Evolutionary conservation across 2,113 vertebrate genomes (phyloP).

Genomic region (Callocephalon fimbriatum): DNA sequence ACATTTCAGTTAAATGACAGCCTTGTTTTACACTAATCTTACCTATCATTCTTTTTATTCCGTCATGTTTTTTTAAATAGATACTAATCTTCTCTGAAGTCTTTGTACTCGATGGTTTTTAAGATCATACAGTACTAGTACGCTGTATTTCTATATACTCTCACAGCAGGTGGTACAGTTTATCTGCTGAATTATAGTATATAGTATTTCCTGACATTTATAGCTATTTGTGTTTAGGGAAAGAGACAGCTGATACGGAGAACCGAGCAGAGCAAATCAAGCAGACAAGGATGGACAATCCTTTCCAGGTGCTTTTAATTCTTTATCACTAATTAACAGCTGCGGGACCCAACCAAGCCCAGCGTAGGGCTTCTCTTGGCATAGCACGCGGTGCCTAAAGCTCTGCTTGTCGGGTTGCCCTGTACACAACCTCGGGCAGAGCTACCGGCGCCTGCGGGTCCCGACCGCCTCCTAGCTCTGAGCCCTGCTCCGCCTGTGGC

Average conservation of each 20-base stretch:
- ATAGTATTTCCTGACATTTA: not conserved
- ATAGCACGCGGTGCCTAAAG: not conserved
- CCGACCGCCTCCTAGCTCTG: not conserved
- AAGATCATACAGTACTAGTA: not conserved
- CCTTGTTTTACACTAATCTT: not conserved
- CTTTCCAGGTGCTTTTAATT: rapidly evolving
- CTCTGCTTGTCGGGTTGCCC: not conserved
- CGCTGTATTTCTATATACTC: rapidly evolving
- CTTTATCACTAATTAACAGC: not conserved
- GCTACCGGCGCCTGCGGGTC: rapidly evolving
- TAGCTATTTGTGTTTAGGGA: not conserved
- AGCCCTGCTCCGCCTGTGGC: not conserved
- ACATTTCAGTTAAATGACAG: not conserved
- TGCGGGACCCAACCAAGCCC: not conserved
- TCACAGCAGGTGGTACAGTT: not conserved
- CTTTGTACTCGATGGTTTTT: not conserved
- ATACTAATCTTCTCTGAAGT: not conserved
- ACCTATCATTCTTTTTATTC: not conserved
- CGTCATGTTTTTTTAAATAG: not conserved
- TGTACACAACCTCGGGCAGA: rapidly evolving
- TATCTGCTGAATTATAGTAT: rapidly evolving
- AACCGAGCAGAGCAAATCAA: not conserved
- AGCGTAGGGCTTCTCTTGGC: rapidly evolving
- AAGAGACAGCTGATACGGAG: not conserved
- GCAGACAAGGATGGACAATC: rapidly evolving